Percentiles rank a stretch among this genome's conserved stretches.
These are phyloP conservation scores for Scyliorhinus canicula DNA, from an alignment of 2,797 vertebrate genomes.

Conservation along the genomic window DNA sequence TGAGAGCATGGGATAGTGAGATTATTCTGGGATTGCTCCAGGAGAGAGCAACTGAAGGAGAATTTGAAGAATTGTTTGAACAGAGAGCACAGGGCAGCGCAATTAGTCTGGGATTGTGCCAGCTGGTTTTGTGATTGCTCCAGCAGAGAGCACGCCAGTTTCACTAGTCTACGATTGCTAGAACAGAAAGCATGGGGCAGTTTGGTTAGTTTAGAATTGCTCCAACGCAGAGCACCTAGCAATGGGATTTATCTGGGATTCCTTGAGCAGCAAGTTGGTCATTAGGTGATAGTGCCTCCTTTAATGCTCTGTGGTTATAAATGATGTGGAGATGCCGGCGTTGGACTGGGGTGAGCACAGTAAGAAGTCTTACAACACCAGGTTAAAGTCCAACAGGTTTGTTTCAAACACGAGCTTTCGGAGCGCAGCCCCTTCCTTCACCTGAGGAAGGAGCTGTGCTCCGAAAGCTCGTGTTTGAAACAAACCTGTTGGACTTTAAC, in stretches of 20 bases:
- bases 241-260: background rate
- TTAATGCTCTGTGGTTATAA: background rate
- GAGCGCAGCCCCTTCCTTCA: too few relatives aligned
- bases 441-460: too few relatives aligned
- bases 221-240: background rate
- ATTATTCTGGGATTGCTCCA: background rate
- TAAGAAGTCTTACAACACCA: too few relatives aligned
- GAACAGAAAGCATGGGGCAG: background rate
- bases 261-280: background rate
- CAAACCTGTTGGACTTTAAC: too few relatives aligned
- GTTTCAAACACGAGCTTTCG: too few relatives aligned
- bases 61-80: background rate
- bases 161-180: background rate
- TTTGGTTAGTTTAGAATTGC: background rate
- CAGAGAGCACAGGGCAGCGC: background rate
- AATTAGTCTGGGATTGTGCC: background rate
- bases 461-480: too few relatives aligned
- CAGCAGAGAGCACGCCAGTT: too few relatives aligned
- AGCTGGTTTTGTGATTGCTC: too few relatives aligned
- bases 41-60: background rate
- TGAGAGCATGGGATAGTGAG: background rate
- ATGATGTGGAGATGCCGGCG: too few relatives aligned
- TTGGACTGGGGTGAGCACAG: too few relatives aligned
- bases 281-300: background rate
- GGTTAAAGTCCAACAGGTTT: too few relatives aligned